Evolutionary conservation across 2,888 invertebrate genomes (phyloP), one percentile per base, ranked within the genome.

Genomic region (Epinotia demarniana): DNA sequence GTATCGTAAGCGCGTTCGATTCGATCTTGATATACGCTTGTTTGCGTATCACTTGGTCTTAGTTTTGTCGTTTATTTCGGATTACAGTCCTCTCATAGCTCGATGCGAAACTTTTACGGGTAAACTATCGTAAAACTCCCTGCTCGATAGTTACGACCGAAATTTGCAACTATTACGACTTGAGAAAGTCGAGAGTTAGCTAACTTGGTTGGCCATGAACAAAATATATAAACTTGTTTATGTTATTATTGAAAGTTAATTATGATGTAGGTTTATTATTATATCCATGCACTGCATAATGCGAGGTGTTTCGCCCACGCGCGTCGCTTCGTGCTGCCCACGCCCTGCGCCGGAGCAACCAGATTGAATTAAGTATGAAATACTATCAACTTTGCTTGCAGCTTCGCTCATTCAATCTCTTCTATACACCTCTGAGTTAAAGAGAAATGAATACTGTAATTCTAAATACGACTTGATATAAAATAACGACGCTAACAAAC

Each of bases 11-110:
- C 68, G 71, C 85, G 88, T 88, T 88, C 85, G 88, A 89, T 90
- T 88, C 83, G 89, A 91, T 92, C 91, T 89, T 87, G 89, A 89
- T 89, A 89, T 89, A 83, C 83, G 81, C 82, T 86, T 86, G 87
- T 89, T 90, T 89, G 87, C 87, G 88, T 88, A 86, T 84, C 85
- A 85, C 87, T 85, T 83, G 82, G 80, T 82, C 82, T 80, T 63
- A 69, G 74, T 74, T 63, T 74, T 57, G 69, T 74, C 63, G 74
- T 69, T 63, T 18, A 33, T 43, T 49, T 73, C 62, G 55, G 53
- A 68, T 73, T 73, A 73, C 33, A 18, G 27, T 18, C 66, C 66
- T 64, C 57, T 58, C 57, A 58, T 46, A 55, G 55, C 16, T 27
- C 67, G 66, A 55, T 55, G 61, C 61, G 43, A 67, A 72, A 57